Evolutionary conservation across 1,140 invertebrate species (phyloP).

Genomic region (Andrena cerasifolii): DNA sequence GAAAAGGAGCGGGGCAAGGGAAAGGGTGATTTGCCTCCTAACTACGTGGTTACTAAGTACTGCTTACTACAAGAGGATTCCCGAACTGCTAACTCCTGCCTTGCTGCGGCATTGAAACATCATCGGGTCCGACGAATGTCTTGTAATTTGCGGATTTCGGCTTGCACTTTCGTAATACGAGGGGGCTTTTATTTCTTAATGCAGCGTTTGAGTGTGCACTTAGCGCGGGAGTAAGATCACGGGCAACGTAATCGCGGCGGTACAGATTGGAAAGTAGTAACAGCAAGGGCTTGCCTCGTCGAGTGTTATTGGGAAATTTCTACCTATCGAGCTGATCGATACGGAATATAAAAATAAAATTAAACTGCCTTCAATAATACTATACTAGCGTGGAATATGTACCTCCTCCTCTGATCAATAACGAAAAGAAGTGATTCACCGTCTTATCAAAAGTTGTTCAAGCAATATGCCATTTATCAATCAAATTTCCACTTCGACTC

Average conservation of each 20-base stretch:
- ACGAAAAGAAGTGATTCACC: background rate
- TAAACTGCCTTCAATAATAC: background rate
- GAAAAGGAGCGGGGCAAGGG: background rate
- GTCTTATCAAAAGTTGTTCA: background rate
- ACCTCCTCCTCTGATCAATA: no score
- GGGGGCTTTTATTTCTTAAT: conserved; percentile 19
- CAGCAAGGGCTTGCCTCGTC: background rate
- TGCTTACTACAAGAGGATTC: conserved; percentile 48
- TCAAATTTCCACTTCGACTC: background rate
- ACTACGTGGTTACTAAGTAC: conserved; percentile 46
- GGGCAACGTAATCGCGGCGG: background rate
- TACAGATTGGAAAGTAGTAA: background rate
- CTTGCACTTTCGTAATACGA: conserved; percentile 1
- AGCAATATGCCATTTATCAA: background rate
- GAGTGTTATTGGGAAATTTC: no score
- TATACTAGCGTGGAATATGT: no score
- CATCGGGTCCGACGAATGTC: conserved; percentile 39
- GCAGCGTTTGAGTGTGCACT: background rate
- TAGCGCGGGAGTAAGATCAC: background rate
- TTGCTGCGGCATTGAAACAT: conserved; percentile 39
- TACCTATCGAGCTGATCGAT: no score
- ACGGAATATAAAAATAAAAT: no score
- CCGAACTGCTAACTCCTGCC: conserved; percentile 33
- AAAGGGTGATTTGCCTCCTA: conserved; percentile 31
- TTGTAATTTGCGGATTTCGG: conserved; percentile 40